A percentile compares a stretch with the other conserved stretches of the same genome.
Evolutionary conservation across 2,888 invertebrate species (phyloP).

Genomic region (Abscondita cerata): DNA sequence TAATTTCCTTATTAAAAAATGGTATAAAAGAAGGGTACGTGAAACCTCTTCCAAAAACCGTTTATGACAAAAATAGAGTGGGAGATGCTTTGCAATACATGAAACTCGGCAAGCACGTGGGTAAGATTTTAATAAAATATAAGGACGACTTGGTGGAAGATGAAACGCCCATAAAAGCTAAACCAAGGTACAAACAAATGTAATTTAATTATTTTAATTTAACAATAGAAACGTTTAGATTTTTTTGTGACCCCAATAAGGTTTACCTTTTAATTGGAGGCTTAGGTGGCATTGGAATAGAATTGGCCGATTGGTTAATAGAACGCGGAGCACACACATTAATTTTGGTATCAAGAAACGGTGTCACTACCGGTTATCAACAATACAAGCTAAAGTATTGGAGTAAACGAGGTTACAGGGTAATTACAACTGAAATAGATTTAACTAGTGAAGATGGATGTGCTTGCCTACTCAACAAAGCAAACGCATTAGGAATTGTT

Average conservation of each 20-base stretch:
- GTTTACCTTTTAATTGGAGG: conserved; percentile 77
- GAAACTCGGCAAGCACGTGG: conserved; percentile 78
- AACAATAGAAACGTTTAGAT: conserved; percentile 51
- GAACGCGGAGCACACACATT: conserved; percentile 80
- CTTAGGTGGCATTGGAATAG: conserved; percentile 91
- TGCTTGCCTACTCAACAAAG: conserved; percentile 69
- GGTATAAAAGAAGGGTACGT: conserved; percentile 73
- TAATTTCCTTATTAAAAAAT: conserved; percentile 57
- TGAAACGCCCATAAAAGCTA: neutral
- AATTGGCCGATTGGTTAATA: conserved; percentile 86
- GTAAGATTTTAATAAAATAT: conserved; percentile 67
- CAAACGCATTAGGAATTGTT: conserved; percentile 71
- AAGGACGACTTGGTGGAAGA: conserved; percentile 39
- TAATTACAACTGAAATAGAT: conserved; percentile 66
- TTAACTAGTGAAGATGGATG: conserved; percentile 63
- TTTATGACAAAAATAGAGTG: conserved; percentile 69
- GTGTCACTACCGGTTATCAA: conserved; percentile 85
- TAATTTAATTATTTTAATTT: neutral
- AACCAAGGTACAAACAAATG: no score
- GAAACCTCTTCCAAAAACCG: conserved; percentile 69
- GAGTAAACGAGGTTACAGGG: conserved; percentile 71
- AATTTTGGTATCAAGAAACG: conserved; percentile 81
- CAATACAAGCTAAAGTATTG: conserved; percentile 62
- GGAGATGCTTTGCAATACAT: conserved; percentile 74
- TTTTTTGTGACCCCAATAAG: conserved; percentile 61